These are phyloP conservation scores for Philereme transversata DNA, from an alignment of 2,888 invertebrate species.

Conservation along the genomic window DNA sequence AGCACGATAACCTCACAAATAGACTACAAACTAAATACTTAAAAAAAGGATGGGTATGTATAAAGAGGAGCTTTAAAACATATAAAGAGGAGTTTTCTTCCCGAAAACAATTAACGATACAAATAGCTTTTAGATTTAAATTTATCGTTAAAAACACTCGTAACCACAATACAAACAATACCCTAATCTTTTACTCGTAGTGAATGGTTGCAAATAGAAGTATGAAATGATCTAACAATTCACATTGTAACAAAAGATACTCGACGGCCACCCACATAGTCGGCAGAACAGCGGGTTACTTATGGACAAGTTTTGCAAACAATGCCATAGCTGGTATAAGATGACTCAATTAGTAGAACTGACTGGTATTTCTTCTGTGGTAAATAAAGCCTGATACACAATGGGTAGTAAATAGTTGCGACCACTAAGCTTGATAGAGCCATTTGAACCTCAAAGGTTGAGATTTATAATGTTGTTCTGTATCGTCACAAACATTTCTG, in stretches of 20 bases:
- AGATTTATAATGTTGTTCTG: constrained; percentile 33
- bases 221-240: constrained; percentile 37
- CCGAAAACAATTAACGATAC: too few relatives aligned
- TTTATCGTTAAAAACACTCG: neutral
- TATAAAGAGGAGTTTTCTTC: too few relatives aligned
- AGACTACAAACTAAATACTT: too few relatives aligned
- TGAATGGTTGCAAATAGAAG: constrained; percentile 27
- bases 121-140: too few relatives aligned
- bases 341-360: constrained; percentile 78
- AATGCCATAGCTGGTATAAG: constrained; percentile 71
- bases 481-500: constrained; percentile 20
- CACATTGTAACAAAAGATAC: constrained; percentile 34
- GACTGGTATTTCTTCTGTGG: constrained; percentile 34
- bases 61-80: too few relatives aligned
- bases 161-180: constrained; percentile 29
- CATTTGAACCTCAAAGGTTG: constrained; percentile 37
- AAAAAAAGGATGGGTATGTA: too few relatives aligned
- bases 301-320: constrained; percentile 78
- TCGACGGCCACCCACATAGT: constrained; percentile 67
- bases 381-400: constrained; percentile 67
- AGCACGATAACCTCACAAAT: too few relatives aligned
- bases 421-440: constrained; percentile 38
- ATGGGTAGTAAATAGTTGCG: constrained; percentile 69
- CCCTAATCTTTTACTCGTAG: constrained; percentile 26
- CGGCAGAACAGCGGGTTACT: constrained; percentile 52